phyloP scores from a whole-genome alignment of 2,888 invertebrate species.

The Folsomia manolachei region DNA sequence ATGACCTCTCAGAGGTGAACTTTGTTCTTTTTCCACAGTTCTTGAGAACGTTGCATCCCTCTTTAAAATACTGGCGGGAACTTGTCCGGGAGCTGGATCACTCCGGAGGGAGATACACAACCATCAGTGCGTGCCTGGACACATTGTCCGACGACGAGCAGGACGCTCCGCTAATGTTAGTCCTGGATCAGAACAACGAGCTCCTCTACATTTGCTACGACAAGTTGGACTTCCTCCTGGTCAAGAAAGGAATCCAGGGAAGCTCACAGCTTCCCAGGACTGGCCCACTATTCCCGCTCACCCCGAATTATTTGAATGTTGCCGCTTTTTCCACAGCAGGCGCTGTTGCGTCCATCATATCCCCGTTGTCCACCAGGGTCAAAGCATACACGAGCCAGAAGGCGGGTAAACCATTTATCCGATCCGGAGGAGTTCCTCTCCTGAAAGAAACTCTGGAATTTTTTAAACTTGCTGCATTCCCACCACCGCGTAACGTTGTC shows the following conservation, averaged over 20 bases:
- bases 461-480: background rate
- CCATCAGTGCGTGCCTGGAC: background rate
- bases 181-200: background rate
- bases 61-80: background rate
- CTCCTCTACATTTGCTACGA: background rate
- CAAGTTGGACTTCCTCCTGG: background rate
- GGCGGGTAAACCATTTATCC: background rate
- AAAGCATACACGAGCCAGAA: no score
- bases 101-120: background rate
- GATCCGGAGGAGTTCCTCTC: background rate
- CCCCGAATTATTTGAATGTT: background rate
- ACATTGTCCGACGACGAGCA: background rate
- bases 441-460: background rate
- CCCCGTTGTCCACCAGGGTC: background rate
- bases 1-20: background rate
- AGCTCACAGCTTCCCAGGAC: background rate
- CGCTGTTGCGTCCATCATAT: background rate
- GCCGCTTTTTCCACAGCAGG: no score
- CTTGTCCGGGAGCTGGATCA: background rate
- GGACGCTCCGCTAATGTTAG: background rate
- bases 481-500: background rate
- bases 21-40: slow-evolving; percentile 2
- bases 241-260: background rate
- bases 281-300: background rate
- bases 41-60: background rate